phyloP scores from a whole-genome alignment of 2,888 invertebrate species.

The Athetis lepigone region DNA sequence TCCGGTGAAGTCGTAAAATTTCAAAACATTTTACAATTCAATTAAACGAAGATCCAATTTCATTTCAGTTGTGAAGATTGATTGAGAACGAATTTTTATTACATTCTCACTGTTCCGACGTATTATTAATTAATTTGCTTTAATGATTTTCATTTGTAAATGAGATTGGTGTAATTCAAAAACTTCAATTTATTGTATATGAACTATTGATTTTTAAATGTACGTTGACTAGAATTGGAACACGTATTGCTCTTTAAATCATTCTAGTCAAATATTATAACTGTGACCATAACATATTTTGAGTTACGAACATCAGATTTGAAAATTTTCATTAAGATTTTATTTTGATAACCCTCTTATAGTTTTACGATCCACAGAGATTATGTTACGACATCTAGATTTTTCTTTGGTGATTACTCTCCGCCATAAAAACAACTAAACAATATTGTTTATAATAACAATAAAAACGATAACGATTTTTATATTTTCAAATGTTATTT shows the following conservation, averaged over 20 bases:
- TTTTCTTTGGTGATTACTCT: constrained; percentile 46
- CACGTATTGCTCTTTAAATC: neutral
- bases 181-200: neutral
- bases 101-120: constrained; percentile 20
- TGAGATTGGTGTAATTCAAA: neutral
- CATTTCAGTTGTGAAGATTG: constrained; percentile 58
- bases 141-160: constrained; percentile 2
- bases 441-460: constrained; percentile 9
- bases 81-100: constrained; percentile 64
- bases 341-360: constrained; percentile 1
- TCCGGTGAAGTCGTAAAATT: constrained; percentile 31
- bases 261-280: neutral
- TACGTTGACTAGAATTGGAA: too few relatives aligned
- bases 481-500: too few relatives aligned
- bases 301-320: neutral
- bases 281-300: neutral
- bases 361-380: constrained; percentile 22
- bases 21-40: constrained; percentile 44
- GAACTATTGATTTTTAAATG: neutral
- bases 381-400: constrained; percentile 32
- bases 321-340: neutral
- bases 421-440: constrained; percentile 2
- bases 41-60: constrained; percentile 50
- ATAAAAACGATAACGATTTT: constrained; percentile 10
- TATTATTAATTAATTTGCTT: constrained; percentile 25